These are phyloP conservation scores for Diorhabda elongata DNA, from an alignment of 1,140 invertebrate species.

Conservation along the genomic window DNA sequence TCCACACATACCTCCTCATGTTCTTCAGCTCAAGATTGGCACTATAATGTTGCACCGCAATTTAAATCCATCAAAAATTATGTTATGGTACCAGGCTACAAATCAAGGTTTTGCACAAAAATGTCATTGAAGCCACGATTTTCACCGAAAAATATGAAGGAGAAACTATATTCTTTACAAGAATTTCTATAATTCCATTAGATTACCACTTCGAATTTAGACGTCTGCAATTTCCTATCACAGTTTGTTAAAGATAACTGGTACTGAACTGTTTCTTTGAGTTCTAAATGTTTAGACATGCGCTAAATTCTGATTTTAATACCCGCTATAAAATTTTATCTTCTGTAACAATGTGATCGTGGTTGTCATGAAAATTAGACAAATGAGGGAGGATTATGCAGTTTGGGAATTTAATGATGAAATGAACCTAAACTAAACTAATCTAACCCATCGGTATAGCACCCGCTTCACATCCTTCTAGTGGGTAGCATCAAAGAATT, in stretches of 20 bases:
- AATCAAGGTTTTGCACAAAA: constrained; percentile 34
- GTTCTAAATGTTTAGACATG: too few species aligned
- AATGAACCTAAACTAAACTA: too few species aligned
- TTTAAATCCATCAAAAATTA: constrained; percentile 42
- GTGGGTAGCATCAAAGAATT: too few species aligned
- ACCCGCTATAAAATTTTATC: too few species aligned
- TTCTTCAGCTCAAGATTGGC: constrained; percentile 42
- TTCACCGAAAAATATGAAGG: constrained; percentile 32
- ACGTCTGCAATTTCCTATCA: constrained; percentile 49
- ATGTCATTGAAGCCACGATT: constrained; percentile 34
- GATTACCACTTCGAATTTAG: constrained; percentile 44
- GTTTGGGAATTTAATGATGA: too few species aligned
- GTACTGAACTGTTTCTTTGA: too few species aligned
- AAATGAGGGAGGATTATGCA: too few species aligned
- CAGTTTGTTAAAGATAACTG: not conserved
- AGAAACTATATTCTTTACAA: constrained; percentile 41
- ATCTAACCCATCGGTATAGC: too few species aligned
- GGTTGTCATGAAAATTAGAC: too few species aligned
- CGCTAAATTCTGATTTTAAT: too few species aligned
- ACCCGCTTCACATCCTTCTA: too few species aligned
- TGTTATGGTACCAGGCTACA: constrained; percentile 45
- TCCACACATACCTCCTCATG: constrained; percentile 43
- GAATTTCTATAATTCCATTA: constrained; percentile 41
- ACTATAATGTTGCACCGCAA: constrained; percentile 47
- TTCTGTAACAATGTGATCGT: too few species aligned